Evolutionary conservation across 2,888 invertebrate genomes (phyloP), one percentile per base, ranked within the genome.

Genomic region (Lissocephala sabroskyi): DNA sequence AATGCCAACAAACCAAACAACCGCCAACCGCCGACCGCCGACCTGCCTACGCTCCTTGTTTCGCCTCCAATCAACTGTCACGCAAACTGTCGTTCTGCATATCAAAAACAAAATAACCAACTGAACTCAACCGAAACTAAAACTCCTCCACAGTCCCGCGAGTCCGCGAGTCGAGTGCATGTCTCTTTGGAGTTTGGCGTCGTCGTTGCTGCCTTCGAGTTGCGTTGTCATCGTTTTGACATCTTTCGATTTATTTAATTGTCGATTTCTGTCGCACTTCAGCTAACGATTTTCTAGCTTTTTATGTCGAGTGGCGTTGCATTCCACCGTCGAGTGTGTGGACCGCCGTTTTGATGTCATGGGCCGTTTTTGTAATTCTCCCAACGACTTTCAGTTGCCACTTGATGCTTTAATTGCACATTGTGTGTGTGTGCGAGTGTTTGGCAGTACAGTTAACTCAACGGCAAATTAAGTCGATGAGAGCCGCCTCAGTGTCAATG

Each of bases 221-320:
- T 44, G 40, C 33, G 40, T 39, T 39, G 55, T 41, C 10, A 41
- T 48, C 40, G 42, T 46, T 49, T 60, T 65, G 70, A 59, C 74
- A 70, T 65, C 67, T 63, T 44, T 70, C 67, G 67, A 75, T 75
- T 66, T 71, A 70, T 71, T 67, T 66, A 75, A 75, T 67, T 75
- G 61, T 40, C 56, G 45, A 67, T 67, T 73, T 62, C 49, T 61
- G 66, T 64, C 73, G 73, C 71, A 66, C 61, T 74, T 74, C 48
- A 55, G 52, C 60, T 62, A 74, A 70, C 67, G 56, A 62, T 62
- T 68, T 65, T 59, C 75, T 65, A 70, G 55, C 45, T 56, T 65
- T 74, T 70, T 68, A 74, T 74, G 55, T 16, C 7, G 13, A 32
- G n/a, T n/a, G n/a, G n/a, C n/a, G n/a, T n/a, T n/a, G n/a, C n/a